Conservation (phyloP, 2,888 invertebrate species). For the Dexiosoma caninum region DNA sequence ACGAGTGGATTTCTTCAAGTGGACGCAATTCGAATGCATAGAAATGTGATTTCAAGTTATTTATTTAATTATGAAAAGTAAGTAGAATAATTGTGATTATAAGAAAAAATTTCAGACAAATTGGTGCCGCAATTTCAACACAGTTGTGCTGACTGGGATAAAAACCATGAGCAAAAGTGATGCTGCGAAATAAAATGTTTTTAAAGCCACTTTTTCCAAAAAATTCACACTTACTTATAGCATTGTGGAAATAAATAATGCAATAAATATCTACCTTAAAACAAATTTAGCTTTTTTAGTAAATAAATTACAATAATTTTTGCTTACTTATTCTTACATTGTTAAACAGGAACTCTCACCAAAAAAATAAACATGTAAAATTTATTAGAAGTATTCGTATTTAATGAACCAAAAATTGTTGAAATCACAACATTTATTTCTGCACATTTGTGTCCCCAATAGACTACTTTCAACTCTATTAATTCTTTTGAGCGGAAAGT, state of each 20-base stretch:
- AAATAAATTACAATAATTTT: background rate
- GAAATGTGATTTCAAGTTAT: background rate
- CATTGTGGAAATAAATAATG: no score
- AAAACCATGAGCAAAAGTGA: background rate
- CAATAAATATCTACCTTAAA: no score
- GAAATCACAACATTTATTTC: slow-evolving; percentile 14
- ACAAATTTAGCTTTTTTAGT: background rate
- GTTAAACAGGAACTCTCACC: no score
- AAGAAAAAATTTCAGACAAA: background rate
- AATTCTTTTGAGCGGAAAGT: background rate
- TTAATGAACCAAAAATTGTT: slow-evolving; percentile 7
- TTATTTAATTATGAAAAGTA: background rate
- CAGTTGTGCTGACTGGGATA: background rate
- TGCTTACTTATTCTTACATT: background rate
- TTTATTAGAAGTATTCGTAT: background rate
- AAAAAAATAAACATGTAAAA: background rate
- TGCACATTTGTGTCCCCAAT: background rate
- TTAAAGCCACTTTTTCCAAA: no score
- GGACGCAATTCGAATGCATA: background rate
- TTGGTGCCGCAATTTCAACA: background rate
- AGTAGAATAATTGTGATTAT: background rate
- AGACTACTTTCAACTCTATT: slow-evolving; percentile 6
- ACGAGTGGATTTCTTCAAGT: background rate
- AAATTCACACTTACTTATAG: no score
- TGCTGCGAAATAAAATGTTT: no score